Evolutionary conservation across 2,113 vertebrate genomes (phyloP), one percentile per base, ranked within the genome.

Genomic region (Nettapus auritus): DNA sequence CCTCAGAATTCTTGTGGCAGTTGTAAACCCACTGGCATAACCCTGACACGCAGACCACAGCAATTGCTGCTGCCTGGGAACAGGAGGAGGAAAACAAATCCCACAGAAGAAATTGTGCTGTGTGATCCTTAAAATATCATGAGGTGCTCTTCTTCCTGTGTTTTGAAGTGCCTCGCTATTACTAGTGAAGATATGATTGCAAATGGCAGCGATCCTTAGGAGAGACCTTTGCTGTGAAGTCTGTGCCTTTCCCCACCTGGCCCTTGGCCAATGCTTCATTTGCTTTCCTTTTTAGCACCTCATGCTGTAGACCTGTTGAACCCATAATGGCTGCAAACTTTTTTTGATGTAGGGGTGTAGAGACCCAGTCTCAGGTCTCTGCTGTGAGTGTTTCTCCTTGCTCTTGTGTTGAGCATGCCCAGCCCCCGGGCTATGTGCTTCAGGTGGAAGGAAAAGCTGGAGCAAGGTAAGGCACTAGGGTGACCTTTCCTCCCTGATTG

Each of bases 51-150:
- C 22, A 56, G 31, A 33, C 46, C 1, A 1, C 80, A 36, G 80
- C 22, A 55, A 50, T 2, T 88, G 89, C 83, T 85, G 86, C 82
- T 90, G 62, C 83, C 46, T 80, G 81, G 80, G 85, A 68, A 46
- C 33, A 28, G 73, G 5, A 59, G 69, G 64, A 69, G 33, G 63
- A 68, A 19, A 77, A 56, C 77, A n/a, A 81, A 77, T 53, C 64
- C 69, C 9, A 0, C 5, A 91, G 74, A 74, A 79, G 84, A 66
- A 84, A 67, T 34, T 68, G 60, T 34, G 78, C 55, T 44, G 20
- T 5, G 3, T 33, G 50, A n/a, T 33, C 73, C 64, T 78, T 34
- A n/a, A 84, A 84, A 44, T 42, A 17, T 31, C 64, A 66, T 0
- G 5, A 66, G 73, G 84, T 60, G 40, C 76, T 92, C 53, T 67